Evolutionary conservation across 1,140 invertebrate species (phyloP), one percentile per base, ranked within the genome.

Genomic region (Aplysia californica): DNA sequence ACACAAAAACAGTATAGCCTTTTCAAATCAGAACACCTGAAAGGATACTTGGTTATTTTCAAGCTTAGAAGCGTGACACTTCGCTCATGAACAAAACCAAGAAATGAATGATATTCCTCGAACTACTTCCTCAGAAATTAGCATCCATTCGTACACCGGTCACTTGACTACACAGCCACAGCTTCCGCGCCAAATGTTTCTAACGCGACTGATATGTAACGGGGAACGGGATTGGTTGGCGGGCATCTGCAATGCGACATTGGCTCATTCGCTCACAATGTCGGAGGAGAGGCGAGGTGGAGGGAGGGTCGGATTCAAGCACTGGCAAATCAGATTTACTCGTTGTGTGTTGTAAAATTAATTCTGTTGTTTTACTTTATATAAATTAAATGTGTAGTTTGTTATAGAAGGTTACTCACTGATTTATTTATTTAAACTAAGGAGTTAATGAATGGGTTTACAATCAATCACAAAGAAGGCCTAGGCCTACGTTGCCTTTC

Each of bases 201-300:
- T 74, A 68, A 50, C 41, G 70, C 23, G 31, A 58, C 44, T 59
- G 33, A 36, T 74, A 72, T 78, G 70, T 68, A 74, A 78, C 70
- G 70, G 23, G 26, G 23, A 39, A 41, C 56, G 31, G 50, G 61
- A 78, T 78, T 78, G 77, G 77, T 44, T 69, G n/a, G 23, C 56
- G 15, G 38, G 66, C 31, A 78, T 72, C 77, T 78, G 77, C 77
- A 78, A 74, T 78, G 77, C 77, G 77, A 78, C 77, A 75, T 2
- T n/a, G 39, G 50, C 61, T 3, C 70, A 33, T 70, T 31, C 58
- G 18, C 10, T 56, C 2, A 70, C 29, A 55, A 70, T 70, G 29
- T 56, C 38, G 39, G 26, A 26, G n/a, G 29, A 41, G 35, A 18
- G 29, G 29, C 26, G 36, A 66, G 21, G 23, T 26, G 5, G 64